Evolutionary conservation across 2,797 vertebrate species (phyloP), one percentile per base, ranked within the genome.

Genomic region (Melanotaenia pygmaea): DNA sequence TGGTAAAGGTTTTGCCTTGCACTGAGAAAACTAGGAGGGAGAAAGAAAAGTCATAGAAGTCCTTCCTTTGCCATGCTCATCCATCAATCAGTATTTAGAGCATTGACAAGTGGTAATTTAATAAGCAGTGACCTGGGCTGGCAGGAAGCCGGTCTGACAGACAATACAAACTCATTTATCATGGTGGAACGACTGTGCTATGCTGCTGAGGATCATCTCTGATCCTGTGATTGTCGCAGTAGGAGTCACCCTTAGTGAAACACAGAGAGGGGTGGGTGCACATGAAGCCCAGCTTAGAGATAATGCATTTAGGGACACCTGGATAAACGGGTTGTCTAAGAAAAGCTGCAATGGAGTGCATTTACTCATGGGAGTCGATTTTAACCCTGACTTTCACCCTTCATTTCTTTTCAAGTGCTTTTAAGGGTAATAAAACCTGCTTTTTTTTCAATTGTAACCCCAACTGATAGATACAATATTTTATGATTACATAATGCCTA

Each of bases 41-140:
- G 64, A 75, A 12, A 34, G 80, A 81, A 84, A 89, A 93, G 88
- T 90, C 88, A 82, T 91, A 93, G 93, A 90, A 95, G 92, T 95
- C 95, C 96, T 96, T 95, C 94, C 91, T 95, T 95, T 95, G 95
- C 94, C 96, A 94, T 86, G 93, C 95, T 95, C 96, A 96, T 98
- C 97, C 96, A 97, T 98, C 96, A 98, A 96, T 97, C 96, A 96
- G 94, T 94, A 94, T 96, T 96, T 96, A 96, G 95, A 96, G 95
- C 97, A 97, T 96, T 97, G 96, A 97, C 96, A 96, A 96, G 96
- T 96, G 94, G 95, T 98, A 97, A 98, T 98, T 97, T 97, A 97
- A 98, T 98, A 96, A 96, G 89, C 95, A 97, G 93, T 97, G 96
- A 96, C 96, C 96, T 95, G 95, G 92, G 94, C 96, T 96, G 95